phyloP scores from a whole-genome alignment of 1,140 invertebrate species.

The Scaptodrosophila lebanonensis region DNA sequence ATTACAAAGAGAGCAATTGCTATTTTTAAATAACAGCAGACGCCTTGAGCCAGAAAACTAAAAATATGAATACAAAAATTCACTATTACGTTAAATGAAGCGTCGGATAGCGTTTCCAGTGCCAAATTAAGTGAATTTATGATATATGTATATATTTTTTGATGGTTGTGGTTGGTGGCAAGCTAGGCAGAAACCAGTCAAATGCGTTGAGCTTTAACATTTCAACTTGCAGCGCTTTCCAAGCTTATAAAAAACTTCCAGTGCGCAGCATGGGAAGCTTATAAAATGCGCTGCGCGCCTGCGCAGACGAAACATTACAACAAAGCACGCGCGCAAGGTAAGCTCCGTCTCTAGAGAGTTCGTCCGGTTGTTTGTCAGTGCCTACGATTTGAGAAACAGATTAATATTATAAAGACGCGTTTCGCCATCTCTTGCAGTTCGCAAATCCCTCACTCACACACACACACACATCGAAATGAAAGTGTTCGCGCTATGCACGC shows the following conservation, averaged over 20 bases:
- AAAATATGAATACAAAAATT: too few relatives aligned
- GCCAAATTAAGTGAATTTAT: too few relatives aligned
- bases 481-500: conserved; percentile 73
- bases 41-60: too few relatives aligned
- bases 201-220: conserved; percentile 55
- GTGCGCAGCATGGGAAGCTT: conserved; percentile 51
- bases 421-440: conserved; percentile 7
- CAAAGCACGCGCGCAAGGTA: conserved; percentile 64
- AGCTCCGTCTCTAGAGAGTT: conserved; percentile 28
- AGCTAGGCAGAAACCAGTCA: conserved; percentile 56
- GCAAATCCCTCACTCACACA: background rate
- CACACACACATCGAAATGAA: conserved; percentile 54
- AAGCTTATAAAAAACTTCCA: conserved; percentile 8
- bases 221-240: conserved; percentile 42
- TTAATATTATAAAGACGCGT: conserved; percentile 12
- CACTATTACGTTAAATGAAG: too few relatives aligned
- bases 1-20: too few relatives aligned
- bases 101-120: too few relatives aligned
- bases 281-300: conserved; percentile 59
- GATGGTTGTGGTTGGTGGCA: too few relatives aligned
- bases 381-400: background rate
- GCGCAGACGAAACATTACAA: conserved; percentile 66
- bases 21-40: too few relatives aligned
- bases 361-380: too few relatives aligned
- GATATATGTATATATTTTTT: too few relatives aligned